Evolutionary conservation across 2,888 invertebrate genomes (phyloP), one percentile per base, ranked within the genome.

Genomic region (Serrognathus titanus): DNA sequence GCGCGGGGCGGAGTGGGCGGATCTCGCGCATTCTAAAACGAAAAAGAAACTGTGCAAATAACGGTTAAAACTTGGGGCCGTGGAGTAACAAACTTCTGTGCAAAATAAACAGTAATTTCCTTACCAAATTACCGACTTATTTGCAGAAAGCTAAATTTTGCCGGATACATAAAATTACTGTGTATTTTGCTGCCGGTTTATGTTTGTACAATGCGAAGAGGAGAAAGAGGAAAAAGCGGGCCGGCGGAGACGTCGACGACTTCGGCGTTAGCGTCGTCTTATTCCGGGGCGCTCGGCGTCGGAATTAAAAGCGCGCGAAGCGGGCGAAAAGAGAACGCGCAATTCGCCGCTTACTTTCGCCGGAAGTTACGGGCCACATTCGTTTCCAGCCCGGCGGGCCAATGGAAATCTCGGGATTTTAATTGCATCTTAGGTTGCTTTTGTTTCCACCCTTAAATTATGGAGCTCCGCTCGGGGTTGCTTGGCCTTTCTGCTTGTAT

Each of bases 391-490:
- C n/a, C 60, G 36, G 56, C 58, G 51, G 69, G 70, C 76, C 76
- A 77, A 77, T 77, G 70, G 76, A 76, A 76, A 75, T 76, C 75
- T 75, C 73, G 69, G 75, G 75, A 76, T 77, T 77, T 77, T 77
- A 77, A 77, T 77, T 77, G 76, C 76, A 75, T 77, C 77, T 77
- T 77, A 75, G 74, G 74, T 75, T 74, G 75, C 75, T 77, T 77
- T 76, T 75, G 76, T 76, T 76, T 75, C 75, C 74, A 69, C 69
- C 73, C 73, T 43, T 43, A 43, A 43, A 43, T 43, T 43, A 43
- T 43, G 43, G 43, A 43, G 20, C 16, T 43, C 13, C 43, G 43
- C n/a, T 43, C 43, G 43, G 12, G 43, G 43, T 20, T 16, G 43
- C 43, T 20, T 16, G 43, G 43, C 43, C 43, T 43, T 43, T 43